Conservation (phyloP, 2,113 vertebrate species). For the Carollia perspicillata region DNA sequence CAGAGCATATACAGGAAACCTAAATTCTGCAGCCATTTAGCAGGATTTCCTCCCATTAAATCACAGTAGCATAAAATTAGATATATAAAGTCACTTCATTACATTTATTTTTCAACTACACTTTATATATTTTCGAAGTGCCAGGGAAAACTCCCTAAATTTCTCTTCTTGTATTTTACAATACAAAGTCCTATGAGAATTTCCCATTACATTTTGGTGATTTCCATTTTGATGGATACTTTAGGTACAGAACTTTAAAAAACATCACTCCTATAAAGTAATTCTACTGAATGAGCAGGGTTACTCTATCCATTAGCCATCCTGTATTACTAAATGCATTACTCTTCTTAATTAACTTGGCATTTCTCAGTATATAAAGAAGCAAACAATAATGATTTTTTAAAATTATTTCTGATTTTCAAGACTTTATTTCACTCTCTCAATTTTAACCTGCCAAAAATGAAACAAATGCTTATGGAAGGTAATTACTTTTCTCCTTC, state of each 20-base stretch:
- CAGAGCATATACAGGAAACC: background rate
- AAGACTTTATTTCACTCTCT: constrained; percentile 63
- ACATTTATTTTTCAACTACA: constrained; percentile 9
- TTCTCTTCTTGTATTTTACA: background rate
- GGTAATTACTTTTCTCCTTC: constrained; percentile 73
- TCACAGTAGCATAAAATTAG: background rate
- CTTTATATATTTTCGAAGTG: constrained; percentile 4
- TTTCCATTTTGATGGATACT: constrained; percentile 6
- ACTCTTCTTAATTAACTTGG: constrained; percentile 68
- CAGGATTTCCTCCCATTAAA: background rate
- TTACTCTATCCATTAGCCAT: constrained; percentile 39
- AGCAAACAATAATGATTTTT: constrained; percentile 64
- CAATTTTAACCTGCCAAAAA: constrained; percentile 73
- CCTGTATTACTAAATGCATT: constrained; percentile 54
- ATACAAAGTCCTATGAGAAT: background rate
- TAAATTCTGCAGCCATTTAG: background rate
- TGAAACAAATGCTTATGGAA: constrained; percentile 73
- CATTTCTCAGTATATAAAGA: constrained; percentile 24
- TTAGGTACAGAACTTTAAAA: constrained; percentile 20
- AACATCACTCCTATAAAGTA: constrained; percentile 57
- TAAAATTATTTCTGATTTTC: constrained; percentile 59
- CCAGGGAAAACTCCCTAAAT: background rate
- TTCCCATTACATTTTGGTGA: constrained; percentile 6
- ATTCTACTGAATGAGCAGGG: constrained; percentile 54
- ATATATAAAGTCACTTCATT: constrained; percentile 23